A percentile compares a stretch with the other conserved stretches of the same genome.
phyloP scores from a whole-genome alignment of 2,888 invertebrate species.

The Herminia tarsipennalis region DNA sequence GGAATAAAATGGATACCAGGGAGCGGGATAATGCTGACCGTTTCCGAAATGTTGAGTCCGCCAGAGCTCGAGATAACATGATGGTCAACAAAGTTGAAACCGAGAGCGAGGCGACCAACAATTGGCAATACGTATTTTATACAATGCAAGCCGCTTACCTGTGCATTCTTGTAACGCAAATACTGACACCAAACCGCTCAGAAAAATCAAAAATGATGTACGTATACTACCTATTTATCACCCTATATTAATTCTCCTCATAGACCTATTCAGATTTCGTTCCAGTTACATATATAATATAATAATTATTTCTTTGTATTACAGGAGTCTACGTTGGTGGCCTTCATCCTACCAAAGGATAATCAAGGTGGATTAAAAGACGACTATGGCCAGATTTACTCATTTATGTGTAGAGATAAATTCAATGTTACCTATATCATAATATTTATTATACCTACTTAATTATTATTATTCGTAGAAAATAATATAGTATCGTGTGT shows the following conservation, averaged over 20 bases:
- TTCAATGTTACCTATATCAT: slow-evolving; percentile 40
- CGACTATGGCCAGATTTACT: background rate
- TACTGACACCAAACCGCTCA: slow-evolving; percentile 47
- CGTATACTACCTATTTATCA: slow-evolving; percentile 10
- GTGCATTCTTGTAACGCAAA: slow-evolving; percentile 58
- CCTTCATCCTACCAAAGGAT: slow-evolving; percentile 43
- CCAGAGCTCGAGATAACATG: slow-evolving; percentile 24
- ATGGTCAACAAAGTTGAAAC: slow-evolving; percentile 11
- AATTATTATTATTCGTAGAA: slow-evolving; percentile 32
- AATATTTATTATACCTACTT: slow-evolving; percentile 21
- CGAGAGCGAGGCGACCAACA: slow-evolving; percentile 32
- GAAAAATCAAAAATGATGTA: slow-evolving; percentile 47
- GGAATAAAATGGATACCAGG: slow-evolving; percentile 13
- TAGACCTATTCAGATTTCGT: background rate
- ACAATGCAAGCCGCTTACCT: slow-evolving; percentile 69
- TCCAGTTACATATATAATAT: background rate
- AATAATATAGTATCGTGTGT: slow-evolving; percentile 48
- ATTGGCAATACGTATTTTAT: slow-evolving; percentile 69
- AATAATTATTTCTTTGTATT: slow-evolving; percentile 28
- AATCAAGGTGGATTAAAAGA: slow-evolving; percentile 63
- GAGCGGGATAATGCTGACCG: slow-evolving; percentile 31
- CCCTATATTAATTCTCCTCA: no score
- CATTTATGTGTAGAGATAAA: slow-evolving; percentile 25
- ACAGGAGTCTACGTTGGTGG: slow-evolving; percentile 58
- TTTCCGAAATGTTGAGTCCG: slow-evolving; percentile 24